A percentile compares a stretch with the other conserved stretches of the same genome.
phyloP scores from a whole-genome alignment of 1,140 invertebrate species.

The Lepidurus packardi region DNA sequence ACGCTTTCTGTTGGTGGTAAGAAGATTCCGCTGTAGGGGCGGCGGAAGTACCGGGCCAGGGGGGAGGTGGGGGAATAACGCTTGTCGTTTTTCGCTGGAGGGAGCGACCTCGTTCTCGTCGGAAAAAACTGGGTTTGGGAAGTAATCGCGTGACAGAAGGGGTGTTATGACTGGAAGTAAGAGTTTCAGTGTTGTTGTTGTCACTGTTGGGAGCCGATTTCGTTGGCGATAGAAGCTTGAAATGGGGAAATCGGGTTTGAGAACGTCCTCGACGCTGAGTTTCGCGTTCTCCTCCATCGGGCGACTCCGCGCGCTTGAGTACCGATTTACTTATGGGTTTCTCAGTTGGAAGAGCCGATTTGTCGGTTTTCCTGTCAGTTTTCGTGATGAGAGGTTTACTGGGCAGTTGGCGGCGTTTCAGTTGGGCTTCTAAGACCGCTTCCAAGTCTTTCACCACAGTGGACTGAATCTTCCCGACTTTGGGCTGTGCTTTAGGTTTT shows the following conservation, averaged over 20 bases:
- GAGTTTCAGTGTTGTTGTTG: neutral
- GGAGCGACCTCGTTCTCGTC: constrained; percentile 16
- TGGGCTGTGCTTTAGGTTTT: neutral
- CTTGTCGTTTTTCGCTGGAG: neutral
- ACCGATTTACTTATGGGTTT: neutral
- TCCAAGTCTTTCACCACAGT: neutral
- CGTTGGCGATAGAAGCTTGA: neutral
- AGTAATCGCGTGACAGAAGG: neutral
- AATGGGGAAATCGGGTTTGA: neutral
- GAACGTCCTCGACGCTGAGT: neutral
- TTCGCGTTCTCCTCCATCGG: neutral
- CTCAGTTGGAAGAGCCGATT: neutral
- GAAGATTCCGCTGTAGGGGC: neutral
- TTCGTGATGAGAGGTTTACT: neutral
- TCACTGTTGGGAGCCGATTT: neutral
- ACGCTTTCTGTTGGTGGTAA: neutral
- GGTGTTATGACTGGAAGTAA: neutral
- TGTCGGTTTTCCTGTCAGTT: neutral
- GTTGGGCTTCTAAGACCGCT: neutral
- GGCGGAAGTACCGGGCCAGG: neutral
- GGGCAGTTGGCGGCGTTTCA: neutral
- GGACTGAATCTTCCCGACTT: neutral
- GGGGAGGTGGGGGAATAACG: neutral
- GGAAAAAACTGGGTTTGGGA: constrained; percentile 15
- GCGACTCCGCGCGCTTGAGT: neutral